Base-by-base conservation (phyloP, 2,797 vertebrate genomes). In the Pseudochirops corinnae region DNA sequence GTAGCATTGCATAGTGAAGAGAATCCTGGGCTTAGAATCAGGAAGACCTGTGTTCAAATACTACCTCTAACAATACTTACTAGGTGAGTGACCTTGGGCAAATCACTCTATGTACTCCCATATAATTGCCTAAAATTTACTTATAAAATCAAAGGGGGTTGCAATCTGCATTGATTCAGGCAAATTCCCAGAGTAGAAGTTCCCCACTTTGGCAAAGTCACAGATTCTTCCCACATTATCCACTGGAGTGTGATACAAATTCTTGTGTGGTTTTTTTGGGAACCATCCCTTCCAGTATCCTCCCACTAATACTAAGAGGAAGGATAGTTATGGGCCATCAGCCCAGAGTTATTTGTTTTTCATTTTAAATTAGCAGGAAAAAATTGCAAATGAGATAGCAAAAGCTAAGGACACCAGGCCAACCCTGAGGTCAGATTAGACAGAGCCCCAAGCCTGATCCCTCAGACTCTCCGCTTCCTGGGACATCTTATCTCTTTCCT, bases 211-310 rank as follows among this genome's bases (percentile, higher is more conserved):
- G 39, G 74, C 74, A 82, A 46, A 46, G 5, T 82, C 74, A 82
- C 9, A 82, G 74, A 82, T 82, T 2, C 39, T 82, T 46, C 74
- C 74, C 7, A 94, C 60, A 56, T 87, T 91, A 82, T 52, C 52
- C 92, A 90, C 26, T 93, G 87, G n/a, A 92, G 55, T 92, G 52
- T 92, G 95, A 90, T 82, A 55, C 67, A 87, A 94, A 94, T 95
- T 93, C 55, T 92, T 92, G 6, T 31, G 33, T 91, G 56, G 90
- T 58, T 96, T 82, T 95, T 97, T 93, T 92, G 94, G 93, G 46
- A 97, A 90, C 90, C 94, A 90, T 96, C 74, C 55, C 93, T 96
- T 94, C 57, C 67, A 95, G 57, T 90, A 87, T 29, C 93, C 21
- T 91, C 94, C 67, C 74, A 82, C 90, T 57, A 92, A 90, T 94